A percentile compares a stretch with the other conserved stretches of the same genome.
These are phyloP conservation scores for Ia io DNA, from an alignment of 2,113 vertebrate species.

Conservation along the genomic window DNA sequence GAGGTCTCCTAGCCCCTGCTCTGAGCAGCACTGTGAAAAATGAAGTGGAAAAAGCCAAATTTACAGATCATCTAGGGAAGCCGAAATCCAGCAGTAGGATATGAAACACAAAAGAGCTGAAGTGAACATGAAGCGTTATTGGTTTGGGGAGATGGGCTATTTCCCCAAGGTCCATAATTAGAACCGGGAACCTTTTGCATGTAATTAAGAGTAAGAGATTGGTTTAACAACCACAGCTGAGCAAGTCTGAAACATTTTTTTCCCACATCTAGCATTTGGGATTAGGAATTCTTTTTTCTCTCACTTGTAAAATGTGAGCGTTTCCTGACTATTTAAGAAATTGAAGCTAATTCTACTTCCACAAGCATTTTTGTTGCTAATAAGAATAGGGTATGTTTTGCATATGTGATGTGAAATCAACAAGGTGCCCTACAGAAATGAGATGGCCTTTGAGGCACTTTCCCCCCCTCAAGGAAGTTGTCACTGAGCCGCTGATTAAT, in stretches of 20 bases:
- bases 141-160: conserved; percentile 67
- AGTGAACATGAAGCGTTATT: conserved; percentile 62
- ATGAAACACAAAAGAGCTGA: conserved; percentile 69
- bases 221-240: conserved; percentile 65
- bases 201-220: conserved; percentile 74
- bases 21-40: conserved; percentile 38
- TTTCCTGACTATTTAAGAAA: conserved; percentile 50
- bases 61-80: conserved; percentile 54
- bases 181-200: conserved; percentile 62
- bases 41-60: conserved; percentile 55
- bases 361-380: conserved; percentile 67
- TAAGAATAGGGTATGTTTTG: conserved; percentile 69
- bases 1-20: conserved; percentile 39
- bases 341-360: conserved; percentile 64
- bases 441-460: conserved; percentile 85
- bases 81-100: conserved; percentile 43
- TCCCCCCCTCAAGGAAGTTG: conserved; percentile 82
- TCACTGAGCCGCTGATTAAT: conserved; percentile 92
- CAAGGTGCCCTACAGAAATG: conserved; percentile 84
- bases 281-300: conserved; percentile 38
- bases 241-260: conserved; percentile 33
- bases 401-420: conserved; percentile 84
- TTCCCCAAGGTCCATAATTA: conserved; percentile 73
- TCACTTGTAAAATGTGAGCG: conserved; percentile 23
- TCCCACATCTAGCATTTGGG: conserved; percentile 25